Evolutionary conservation across 1,140 invertebrate species (phyloP), one percentile per base, ranked within the genome.

Genomic region (Brachionus angularis): DNA sequence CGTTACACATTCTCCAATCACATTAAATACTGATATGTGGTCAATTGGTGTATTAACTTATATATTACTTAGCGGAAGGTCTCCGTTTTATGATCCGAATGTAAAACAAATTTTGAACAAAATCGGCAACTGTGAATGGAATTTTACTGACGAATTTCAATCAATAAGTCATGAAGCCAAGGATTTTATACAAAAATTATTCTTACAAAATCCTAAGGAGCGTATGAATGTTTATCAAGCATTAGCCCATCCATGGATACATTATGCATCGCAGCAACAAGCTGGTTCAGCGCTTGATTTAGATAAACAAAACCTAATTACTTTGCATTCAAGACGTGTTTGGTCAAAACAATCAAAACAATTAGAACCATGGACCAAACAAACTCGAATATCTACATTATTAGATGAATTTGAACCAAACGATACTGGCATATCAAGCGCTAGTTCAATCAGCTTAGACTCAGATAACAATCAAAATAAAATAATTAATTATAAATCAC

Each of bases 191-290:
- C 84, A 84, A n/a, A 88, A 86, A 53, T 78, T 96, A 0, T 79
- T 96, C 27, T 83, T 88, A 1, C 88, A 88, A 74, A 78, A 77
- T 62, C 74, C 86, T 87, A 76, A 81, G 5, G 85, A 86, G 33
- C 85, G 92, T 52, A 84, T 94, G 83, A 88, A 91, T 78, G 86
- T 93, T 0, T 86, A 87, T 73, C 77, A 84, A 33, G 90, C 91
- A 0, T 78, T 95, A 21, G 84, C 85, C 71, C 92, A 94, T 83
- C 89, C 90, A 0, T 95, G 92, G 92, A 83, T 95, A n/a, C 86
- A 85, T 55, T 74, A 73, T 73, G 71, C 70, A 12, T 16, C 12
- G 7, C 70, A 71, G 18, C 16, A 16, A 18, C 1, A 5, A 0
- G 16, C 14, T 2, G 8, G 7, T 0, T 7, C 23, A 8, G n/a